These are phyloP conservation scores for Cyphomyrus plagiostoma DNA, from an alignment of 2,113 vertebrate species.

Conservation along the genomic window DNA sequence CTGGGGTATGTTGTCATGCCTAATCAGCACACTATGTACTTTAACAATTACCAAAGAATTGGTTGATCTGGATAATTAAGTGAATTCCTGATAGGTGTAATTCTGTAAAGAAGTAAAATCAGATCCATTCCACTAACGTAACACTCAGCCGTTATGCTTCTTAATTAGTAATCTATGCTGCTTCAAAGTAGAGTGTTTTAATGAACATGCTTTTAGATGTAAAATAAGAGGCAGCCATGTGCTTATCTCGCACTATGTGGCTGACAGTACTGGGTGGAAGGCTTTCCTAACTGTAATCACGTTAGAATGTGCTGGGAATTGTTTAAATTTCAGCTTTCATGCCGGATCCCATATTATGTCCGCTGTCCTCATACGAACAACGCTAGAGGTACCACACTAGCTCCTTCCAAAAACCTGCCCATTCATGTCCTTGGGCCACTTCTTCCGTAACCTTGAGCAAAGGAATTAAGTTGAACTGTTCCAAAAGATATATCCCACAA, in stretches of 20 bases:
- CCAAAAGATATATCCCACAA: not conserved
- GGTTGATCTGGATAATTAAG: slow-evolving; percentile 21
- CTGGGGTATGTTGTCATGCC: not conserved
- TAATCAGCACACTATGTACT: slow-evolving; percentile 3
- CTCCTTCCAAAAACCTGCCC: not conserved
- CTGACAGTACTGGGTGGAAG: not conserved
- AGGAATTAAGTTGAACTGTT: not conserved
- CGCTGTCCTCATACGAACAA: not conserved
- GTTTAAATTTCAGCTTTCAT: not conserved
- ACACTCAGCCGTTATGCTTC: slow-evolving; percentile 2
- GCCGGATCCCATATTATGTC: not conserved
- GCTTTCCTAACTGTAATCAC: not conserved
- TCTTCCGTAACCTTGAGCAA: not conserved
- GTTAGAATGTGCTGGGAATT: not conserved
- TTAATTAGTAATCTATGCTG: slow-evolving; percentile 18
- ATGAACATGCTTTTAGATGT: slow-evolving; percentile 22
- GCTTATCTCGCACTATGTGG: not conserved
- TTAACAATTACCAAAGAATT: slow-evolving; percentile 18
- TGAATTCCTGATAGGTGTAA: not conserved
- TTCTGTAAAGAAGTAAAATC: slow-evolving; percentile 14
- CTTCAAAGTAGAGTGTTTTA: slow-evolving; percentile 18
- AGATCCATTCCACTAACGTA: slow-evolving; percentile 7
- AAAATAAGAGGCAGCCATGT: not conserved
- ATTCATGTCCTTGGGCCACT: not conserved
- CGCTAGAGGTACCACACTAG: not conserved